Evolutionary conservation across 2,797 vertebrate genomes (phyloP), one percentile per base, ranked within the genome.

Genomic region (Leucoraja ocellata): DNA sequence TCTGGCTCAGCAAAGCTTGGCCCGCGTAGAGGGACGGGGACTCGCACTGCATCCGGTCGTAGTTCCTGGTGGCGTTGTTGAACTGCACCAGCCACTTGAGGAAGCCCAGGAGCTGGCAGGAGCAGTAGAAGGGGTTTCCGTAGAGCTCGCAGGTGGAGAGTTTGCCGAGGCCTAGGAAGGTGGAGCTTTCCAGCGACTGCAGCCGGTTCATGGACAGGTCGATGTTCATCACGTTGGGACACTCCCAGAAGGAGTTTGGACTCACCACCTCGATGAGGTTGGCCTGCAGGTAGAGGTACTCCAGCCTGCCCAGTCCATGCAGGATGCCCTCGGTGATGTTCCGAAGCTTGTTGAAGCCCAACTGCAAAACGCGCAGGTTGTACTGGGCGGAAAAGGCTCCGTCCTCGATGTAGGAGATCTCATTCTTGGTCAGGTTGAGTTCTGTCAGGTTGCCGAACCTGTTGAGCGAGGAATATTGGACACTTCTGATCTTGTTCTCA

Each of bases 221-320:
- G 93, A 99, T 97, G 96, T 99, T 99, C 96, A 99, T 97, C 65
- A 99, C 97, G 96, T 98, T 99, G 96, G 98, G 98, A 96, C 99
- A 99, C 96, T 99, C 99, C 98, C 98, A 98, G 97, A 99, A 99
- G 98, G 98, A 98, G 97, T 99, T 98, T 96, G 97, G 98, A 96
- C 98, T 98, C 96, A 99, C 98, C 94, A 97, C 97, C 97, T 99
- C 99, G 0, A 99, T 99, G 96, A 99, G 97, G 96, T 99, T 99
- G 94, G 99, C 99, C 97, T 99, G 99, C 97, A 99, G 98, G 98
- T 99, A 99, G 96, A 99, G 99, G 96, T 99, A 99, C 97, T 99
- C 98, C 94, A 99, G 97, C 96, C 98, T 99, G 96, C 98, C 97
- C 96, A 99, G 97, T 95, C 99, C 99, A 94, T 98, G 97, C 95